A percentile compares a stretch with the other conserved stretches of the same genome.
phyloP scores from a whole-genome alignment of 2,797 vertebrate genomes.

The Galaxias olidus region DNA sequence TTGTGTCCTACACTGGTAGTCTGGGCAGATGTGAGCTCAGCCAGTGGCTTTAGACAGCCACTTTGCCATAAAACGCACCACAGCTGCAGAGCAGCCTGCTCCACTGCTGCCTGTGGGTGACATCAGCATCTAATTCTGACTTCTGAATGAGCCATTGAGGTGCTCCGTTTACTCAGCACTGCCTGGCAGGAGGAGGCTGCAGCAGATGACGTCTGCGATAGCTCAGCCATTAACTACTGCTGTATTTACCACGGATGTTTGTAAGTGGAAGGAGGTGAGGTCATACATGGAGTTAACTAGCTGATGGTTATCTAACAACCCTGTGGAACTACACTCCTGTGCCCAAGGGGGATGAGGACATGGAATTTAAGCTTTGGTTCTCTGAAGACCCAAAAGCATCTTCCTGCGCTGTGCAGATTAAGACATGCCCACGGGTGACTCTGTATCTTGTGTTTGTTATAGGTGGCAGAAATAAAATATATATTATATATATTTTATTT shows the following conservation, averaged over 20 bases:
- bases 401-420: constrained; percentile 31
- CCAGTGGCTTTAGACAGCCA: constrained; percentile 13
- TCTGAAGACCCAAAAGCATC: constrained; percentile 14
- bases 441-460: constrained; percentile 21
- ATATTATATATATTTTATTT: no score
- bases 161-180: constrained; percentile 31
- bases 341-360: constrained; percentile 7
- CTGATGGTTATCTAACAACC: constrained; percentile 10
- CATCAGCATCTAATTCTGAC: constrained; percentile 58
- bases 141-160: constrained; percentile 49
- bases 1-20: constrained; percentile 1
- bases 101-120: constrained; percentile 43
- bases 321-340: neutral
- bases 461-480: neutral
- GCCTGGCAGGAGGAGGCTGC: constrained; percentile 23
- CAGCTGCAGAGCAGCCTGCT: constrained; percentile 35
- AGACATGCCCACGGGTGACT: constrained; percentile 43
- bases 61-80: constrained; percentile 22
- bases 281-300: constrained; percentile 1
- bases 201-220: constrained; percentile 19
- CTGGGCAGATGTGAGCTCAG: constrained; percentile 37
- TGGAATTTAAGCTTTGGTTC: neutral
- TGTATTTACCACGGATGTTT: neutral
- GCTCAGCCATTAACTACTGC: neutral
- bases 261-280: constrained; percentile 8